Conservation (phyloP, 1,140 invertebrate genomes). For the Drosophila setifemur region DNA sequence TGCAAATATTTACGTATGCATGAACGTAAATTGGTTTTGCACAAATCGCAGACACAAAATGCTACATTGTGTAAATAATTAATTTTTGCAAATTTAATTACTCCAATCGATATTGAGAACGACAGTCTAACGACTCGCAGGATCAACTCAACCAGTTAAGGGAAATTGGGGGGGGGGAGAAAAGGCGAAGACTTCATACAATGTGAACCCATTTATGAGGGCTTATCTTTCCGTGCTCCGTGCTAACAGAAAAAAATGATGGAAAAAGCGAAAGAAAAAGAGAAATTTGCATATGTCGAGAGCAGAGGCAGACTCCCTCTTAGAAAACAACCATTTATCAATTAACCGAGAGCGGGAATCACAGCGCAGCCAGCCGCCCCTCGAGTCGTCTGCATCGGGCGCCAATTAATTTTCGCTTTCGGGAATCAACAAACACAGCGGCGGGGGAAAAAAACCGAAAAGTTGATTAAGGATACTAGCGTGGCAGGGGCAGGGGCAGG, state of each 20-base stretch:
- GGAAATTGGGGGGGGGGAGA: no score
- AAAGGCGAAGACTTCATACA: neutral
- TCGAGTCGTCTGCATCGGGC: slow-evolving; percentile 31
- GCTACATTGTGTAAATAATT: slow-evolving; percentile 62
- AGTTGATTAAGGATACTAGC: slow-evolving; percentile 60
- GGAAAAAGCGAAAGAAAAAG: neutral
- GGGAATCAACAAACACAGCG: slow-evolving; percentile 36
- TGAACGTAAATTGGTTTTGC: slow-evolving; percentile 68
- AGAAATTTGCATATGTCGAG: slow-evolving; percentile 45
- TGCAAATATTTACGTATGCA: slow-evolving; percentile 68
- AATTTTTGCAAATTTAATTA: slow-evolving; percentile 73
- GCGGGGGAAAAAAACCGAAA: slow-evolving; percentile 41
- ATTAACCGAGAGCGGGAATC: slow-evolving; percentile 57
- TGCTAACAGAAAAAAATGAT: neutral
- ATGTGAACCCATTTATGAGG: slow-evolving; percentile 12
- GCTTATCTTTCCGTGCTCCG: slow-evolving; percentile 3
- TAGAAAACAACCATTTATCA: slow-evolving; percentile 56
- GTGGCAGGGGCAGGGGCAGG: neutral
- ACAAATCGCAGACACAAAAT: slow-evolving; percentile 32
- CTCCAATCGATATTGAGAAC: slow-evolving; percentile 16
- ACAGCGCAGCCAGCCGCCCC: slow-evolving; percentile 31
- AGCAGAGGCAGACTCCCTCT: slow-evolving; percentile 12
- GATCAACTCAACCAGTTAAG: neutral
- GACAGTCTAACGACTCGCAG: no score
- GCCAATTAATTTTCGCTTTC: slow-evolving; percentile 76